phyloP scores from a whole-genome alignment of 1,140 invertebrate genomes.

The Anagrus nilaparvatae region DNA sequence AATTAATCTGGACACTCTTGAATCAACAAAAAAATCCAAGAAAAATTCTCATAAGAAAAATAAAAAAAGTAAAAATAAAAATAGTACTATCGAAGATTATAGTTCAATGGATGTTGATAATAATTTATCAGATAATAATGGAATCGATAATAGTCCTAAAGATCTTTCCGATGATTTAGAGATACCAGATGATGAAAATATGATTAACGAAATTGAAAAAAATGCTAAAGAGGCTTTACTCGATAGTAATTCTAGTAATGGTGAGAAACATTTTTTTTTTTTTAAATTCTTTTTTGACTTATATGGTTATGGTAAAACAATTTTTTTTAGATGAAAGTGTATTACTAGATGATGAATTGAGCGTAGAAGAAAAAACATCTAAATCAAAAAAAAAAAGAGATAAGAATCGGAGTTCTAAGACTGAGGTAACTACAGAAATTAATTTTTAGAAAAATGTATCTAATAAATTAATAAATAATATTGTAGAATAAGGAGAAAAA shows the following conservation, averaged over 20 bases:
- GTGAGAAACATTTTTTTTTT: too few species aligned
- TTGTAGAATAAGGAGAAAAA: constrained; percentile 10
- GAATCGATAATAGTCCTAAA: constrained; percentile 13
- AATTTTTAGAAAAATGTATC: background rate
- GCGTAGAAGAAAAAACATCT: background rate
- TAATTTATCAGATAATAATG: constrained; percentile 12
- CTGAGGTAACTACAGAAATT: background rate
- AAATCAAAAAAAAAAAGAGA: constrained; percentile 11
- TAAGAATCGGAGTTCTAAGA: too few species aligned
- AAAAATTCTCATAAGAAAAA: constrained; percentile 16
- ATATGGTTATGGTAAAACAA: background rate
- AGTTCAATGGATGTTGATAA: constrained; percentile 18
- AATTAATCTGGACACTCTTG: constrained; percentile 19
- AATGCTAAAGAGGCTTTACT: constrained; percentile 25
- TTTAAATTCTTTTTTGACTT: background rate
- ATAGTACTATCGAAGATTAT: constrained; percentile 23
- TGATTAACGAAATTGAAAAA: constrained; percentile 23
- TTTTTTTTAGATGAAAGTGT: too few species aligned
- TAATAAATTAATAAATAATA: background rate
- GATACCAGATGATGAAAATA: constrained; percentile 17
- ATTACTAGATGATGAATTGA: background rate
- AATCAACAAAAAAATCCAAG: constrained; percentile 9
- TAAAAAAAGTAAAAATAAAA: constrained; percentile 14
- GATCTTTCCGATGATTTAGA: constrained; percentile 13
- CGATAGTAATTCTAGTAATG: constrained; percentile 23